Base-by-base conservation (phyloP, 2,888 invertebrate species). In the Timandra comae region DNA sequence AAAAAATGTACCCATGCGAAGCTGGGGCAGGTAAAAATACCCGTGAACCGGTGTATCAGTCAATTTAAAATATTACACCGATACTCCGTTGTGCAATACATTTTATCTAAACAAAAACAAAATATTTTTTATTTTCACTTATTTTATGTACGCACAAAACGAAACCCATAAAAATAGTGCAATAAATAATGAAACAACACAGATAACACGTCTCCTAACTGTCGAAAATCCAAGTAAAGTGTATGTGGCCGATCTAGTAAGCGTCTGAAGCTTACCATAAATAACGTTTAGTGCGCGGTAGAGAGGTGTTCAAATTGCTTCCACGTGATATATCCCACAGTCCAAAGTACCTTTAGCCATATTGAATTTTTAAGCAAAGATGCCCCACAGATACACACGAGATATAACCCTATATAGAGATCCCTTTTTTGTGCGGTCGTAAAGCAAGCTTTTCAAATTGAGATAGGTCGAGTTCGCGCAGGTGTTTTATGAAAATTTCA, bases 281-380 rank as follows among this genome's bases (percentile, higher is more conserved):
- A 82, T 82, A 82, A 80, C 76, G 68, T 79, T 81, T 81, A 82
- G 70, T 79, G 72, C 73, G 62, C 61, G 56, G 61, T 61, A 54
- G 70, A 74, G 74, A 80, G 79, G 81, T 80, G 81, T 69, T 77
- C 75, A 78, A 81, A 80, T 81, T 80, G 80, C 81, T 80, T 79
- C 65, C 74, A 68, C 74, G 78, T 78, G 77, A 81, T 80, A 80
- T 77, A 79, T 78, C 70, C 70, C 53, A 46, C 63, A 63, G 67
- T 54, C 62, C 68, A 65, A 16, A 68, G 69, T 75, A 75, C 70
- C 62, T 71, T 75, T 70, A 73, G 65, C 70, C 69, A 72, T 80
- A 78, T 77, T 79, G 74, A 76, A 75, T 77, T 77, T 79, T 78
- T 77, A 76, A 79, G 68, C 67, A 66, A 70, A 74, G 67, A 66